A percentile compares a stretch with the other conserved stretches of the same genome.
Conservation (phyloP, 2,888 invertebrate genomes). For the Acronicta alni region DNA sequence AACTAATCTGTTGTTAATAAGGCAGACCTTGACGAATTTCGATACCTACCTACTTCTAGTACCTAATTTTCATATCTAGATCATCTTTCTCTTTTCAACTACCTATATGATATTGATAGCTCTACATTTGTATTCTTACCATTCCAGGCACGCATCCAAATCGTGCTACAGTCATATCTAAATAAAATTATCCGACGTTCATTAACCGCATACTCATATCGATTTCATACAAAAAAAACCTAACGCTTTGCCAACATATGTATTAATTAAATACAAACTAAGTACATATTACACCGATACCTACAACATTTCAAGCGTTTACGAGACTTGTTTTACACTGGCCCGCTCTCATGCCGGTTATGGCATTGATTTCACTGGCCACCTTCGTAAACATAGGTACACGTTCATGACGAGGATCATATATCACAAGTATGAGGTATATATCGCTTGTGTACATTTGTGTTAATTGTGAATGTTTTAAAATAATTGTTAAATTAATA, state of each 20-base stretch:
- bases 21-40: too few species aligned
- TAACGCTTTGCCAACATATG: slow-evolving; percentile 10
- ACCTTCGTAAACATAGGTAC: slow-evolving; percentile 8
- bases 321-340: slow-evolving; percentile 4
- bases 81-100: too few species aligned
- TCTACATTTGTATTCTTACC: background rate
- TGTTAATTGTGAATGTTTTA: too few species aligned
- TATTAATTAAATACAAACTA: slow-evolving; percentile 23
- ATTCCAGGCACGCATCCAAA: slow-evolving; percentile 12
- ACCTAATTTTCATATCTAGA: too few species aligned
- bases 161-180: slow-evolving; percentile 17
- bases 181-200: slow-evolving; percentile 4
- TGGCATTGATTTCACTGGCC: slow-evolving; percentile 21
- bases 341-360: slow-evolving; percentile 8
- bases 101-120: too few species aligned
- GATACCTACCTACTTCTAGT: too few species aligned
- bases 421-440: background rate
- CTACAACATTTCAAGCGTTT: slow-evolving; percentile 10
- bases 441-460: background rate
- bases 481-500: too few species aligned
- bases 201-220: slow-evolving; percentile 6
- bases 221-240: slow-evolving; percentile 10
- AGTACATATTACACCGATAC: background rate
- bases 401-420: background rate
- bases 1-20: too few species aligned